These are phyloP conservation scores for Bos taurus DNA, from an alignment of 2,113 vertebrate genomes.

Conservation along the genomic window DNA sequence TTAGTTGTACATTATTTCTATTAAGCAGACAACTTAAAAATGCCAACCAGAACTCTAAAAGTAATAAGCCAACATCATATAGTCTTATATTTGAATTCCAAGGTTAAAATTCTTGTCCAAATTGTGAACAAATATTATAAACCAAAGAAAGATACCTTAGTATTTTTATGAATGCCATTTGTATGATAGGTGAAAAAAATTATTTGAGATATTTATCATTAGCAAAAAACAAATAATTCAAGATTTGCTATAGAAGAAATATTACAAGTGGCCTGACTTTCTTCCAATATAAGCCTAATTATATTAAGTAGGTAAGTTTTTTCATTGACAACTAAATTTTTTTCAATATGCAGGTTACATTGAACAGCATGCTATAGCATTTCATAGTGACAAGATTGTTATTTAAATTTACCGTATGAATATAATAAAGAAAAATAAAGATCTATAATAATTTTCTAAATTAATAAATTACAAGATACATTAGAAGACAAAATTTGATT, in stretches of 20 bases:
- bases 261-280: not conserved
- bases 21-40: not conserved
- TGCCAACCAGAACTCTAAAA: not conserved
- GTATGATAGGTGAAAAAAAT: not conserved
- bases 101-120: not conserved
- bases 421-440: not conserved
- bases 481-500: not conserved
- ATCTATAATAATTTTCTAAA: not conserved
- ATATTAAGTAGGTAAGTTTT: not conserved
- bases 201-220: not conserved
- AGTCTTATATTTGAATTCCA: not conserved
- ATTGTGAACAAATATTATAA: not conserved
- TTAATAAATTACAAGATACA: not conserved
- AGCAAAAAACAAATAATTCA: not conserved
- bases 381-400: not conserved
- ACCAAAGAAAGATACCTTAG: not conserved
- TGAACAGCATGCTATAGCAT: not conserved
- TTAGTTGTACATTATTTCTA: not conserved
- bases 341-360: not conserved
- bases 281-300: not conserved
- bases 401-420: not conserved
- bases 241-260: not conserved
- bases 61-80: accelerated
- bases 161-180: not conserved
- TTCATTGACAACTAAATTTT: not conserved